Evolutionary conservation across 1,140 invertebrate species (phyloP), one percentile per base, ranked within the genome.

Genomic region (Aphaenogaster floridana): DNA sequence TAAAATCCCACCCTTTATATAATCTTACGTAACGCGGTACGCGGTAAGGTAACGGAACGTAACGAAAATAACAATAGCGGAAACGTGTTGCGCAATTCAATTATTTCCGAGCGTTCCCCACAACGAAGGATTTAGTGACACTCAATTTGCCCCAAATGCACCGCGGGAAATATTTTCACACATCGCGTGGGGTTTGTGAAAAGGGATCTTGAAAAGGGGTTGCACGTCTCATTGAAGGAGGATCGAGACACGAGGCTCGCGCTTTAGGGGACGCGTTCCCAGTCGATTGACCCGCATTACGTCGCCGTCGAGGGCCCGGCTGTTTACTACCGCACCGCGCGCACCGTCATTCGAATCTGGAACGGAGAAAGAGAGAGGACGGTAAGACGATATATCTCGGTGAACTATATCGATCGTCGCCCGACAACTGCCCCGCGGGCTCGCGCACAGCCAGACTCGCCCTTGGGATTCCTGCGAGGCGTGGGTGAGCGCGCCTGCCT

Each of bases 401-500:
- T 36, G 50, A 57, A 61, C 80, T 63, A 66, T 89, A 84, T 89
- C 85, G 85, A 89, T 78, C 83, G 87, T 63, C 78, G 48, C 86
- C 28, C 48, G 52, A 4, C 71, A 77, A 81, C 76, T 48, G 39
- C 36, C 54, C 59, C 85, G 71, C 68, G 61, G 72, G 50, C 80
- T 74, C 86, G 68, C 68, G 66, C 42, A 78, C 45, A 34, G 54
- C 50, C 86, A 42, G 74, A 50, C 48, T 79, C 77, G 89, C 88
- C 91, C 91, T 92, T 92, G 90, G 89, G 79, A 88, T 92, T 89
- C 89, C 87, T 86, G 66, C 72, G 81, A 83, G 68, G 85, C 91
- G 91, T 92, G 89, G 91, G 91, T 91, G 91, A 84, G 64, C 78
- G 78, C 64, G 64, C 63, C 64, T 48, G 78, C 66, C 89, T 89